Evolutionary conservation across 1,140 invertebrate species (phyloP), one percentile per base, ranked within the genome.

Genomic region (Idris sp.): DNA sequence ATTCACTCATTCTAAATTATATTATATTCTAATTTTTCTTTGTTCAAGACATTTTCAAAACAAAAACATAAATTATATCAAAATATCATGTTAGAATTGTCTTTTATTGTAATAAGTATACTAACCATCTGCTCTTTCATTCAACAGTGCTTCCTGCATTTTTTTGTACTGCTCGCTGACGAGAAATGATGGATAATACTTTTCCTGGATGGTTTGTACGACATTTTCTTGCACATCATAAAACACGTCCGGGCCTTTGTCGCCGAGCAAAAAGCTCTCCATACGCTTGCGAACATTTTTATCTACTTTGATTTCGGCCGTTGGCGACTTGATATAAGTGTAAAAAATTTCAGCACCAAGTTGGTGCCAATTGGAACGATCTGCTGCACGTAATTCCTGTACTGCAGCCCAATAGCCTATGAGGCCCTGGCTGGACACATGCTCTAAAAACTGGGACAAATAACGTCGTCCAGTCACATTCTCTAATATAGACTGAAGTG

Each of bases 281-380:
- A 97, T 97, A 54, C 92, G 90, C 81, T 95, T 95, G 35, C 93
- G 89, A 2, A 91, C 89, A 46, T 88, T 89, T 85, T 94, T 94
- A 79, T 93, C 92, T 35, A 94, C 91, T 88, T 94, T 94, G 56
- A 95, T 92, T 81, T 93, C 92, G 1, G 92, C 92, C 53, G 91
- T 92, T 4, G 93, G 91, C 36, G 92, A 93, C 59, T 92, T 89
- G 58, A 97, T 93, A 77, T 94, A 96, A 8, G 94, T 95, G 77
- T 96, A 95, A 86, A 95, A 97, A 72, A 97, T 95, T 82, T 96
- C 95, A 19, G 93, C 93, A 8, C 93, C 96, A n/a, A 96, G 84
- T 73, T 96, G 94, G 86, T 97, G 95, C 89, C 93, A 94, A 51
- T 91, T 90, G 48, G 91, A 92, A 76, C 92, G 89, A 49, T 91